Conservation (phyloP, 2,113 vertebrate species). For the Sarotherodon lohbergeri region DNA sequence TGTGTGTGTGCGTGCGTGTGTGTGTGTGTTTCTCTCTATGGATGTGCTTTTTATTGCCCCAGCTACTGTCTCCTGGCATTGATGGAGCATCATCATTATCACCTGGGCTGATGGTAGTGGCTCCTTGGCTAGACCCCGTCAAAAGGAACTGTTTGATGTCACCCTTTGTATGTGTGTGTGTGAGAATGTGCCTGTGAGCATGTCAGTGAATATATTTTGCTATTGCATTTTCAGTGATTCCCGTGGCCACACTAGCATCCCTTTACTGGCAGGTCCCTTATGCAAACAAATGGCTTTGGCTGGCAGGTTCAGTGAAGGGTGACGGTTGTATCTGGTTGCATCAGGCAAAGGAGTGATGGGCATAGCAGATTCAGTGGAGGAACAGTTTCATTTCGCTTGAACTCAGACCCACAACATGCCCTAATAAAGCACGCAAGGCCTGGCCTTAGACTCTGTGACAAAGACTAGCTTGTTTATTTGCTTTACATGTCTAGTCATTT, state of each 20-base stretch:
- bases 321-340: conserved; percentile 51
- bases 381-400: conserved; percentile 17
- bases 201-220: conserved; percentile 14
- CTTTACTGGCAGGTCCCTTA: conserved; percentile 55
- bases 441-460: not conserved
- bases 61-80: conserved; percentile 39
- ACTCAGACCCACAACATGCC: not conserved
- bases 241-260: conserved; percentile 34
- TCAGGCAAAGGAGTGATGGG: conserved; percentile 38
- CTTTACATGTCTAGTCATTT: not conserved
- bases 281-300: conserved; percentile 62
- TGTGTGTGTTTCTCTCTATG: not conserved
- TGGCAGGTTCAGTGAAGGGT: conserved; percentile 58
- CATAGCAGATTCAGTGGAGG: conserved; percentile 14
- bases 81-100: conserved; percentile 63
- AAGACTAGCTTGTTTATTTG: not conserved
- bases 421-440: not conserved
- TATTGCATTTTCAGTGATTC: conserved; percentile 23
- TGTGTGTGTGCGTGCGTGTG: no score
- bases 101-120: conserved; percentile 47
- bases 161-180: not conserved
- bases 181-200: not conserved
- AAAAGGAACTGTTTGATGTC: conserved; percentile 25
- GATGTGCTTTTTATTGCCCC: conserved; percentile 29
- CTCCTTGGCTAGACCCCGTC: conserved; percentile 33